Conservation (phyloP, 92 coral and sea anemone species). For the Actinostola sp. region DNA sequence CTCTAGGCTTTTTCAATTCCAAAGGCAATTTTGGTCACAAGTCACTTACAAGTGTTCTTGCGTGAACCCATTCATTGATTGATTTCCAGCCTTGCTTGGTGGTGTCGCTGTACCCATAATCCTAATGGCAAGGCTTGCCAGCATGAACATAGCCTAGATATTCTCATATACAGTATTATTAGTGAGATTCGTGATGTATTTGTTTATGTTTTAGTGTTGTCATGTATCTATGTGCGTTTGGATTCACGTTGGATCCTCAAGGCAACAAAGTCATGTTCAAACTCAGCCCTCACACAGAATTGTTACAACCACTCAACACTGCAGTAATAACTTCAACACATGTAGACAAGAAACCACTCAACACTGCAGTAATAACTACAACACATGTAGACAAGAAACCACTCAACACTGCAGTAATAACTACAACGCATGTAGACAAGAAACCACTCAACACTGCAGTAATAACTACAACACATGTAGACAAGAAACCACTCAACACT, state of each 20-base stretch:
- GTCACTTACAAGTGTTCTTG: too few relatives aligned
- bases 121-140: too few relatives aligned
- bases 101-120: too few relatives aligned
- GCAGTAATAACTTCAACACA: slow-evolving; percentile 36
- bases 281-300: slow-evolving; percentile 83
- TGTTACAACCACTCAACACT: slow-evolving; percentile 3
- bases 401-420: slow-evolving; percentile 65
- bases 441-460: not conserved
- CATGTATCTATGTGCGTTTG: slow-evolving; percentile 90
- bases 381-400: slow-evolving; percentile 54
- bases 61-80: too few relatives aligned
- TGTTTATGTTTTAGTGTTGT: slow-evolving; percentile 50
- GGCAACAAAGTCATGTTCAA: slow-evolving; percentile 91
- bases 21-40: too few relatives aligned
- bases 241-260: slow-evolving; percentile 96
- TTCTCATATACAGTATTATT: too few relatives aligned
- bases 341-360: slow-evolving; percentile 53
- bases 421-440: slow-evolving; percentile 53
- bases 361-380: slow-evolving; percentile 64
- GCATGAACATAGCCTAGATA: too few relatives aligned
- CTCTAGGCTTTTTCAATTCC: too few relatives aligned
- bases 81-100: too few relatives aligned
- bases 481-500: slow-evolving; percentile 41
- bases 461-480: too few relatives aligned
- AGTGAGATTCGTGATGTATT: too few relatives aligned